Conservation (phyloP, 2,797 vertebrate species). For the Chelon auratus region DNA sequence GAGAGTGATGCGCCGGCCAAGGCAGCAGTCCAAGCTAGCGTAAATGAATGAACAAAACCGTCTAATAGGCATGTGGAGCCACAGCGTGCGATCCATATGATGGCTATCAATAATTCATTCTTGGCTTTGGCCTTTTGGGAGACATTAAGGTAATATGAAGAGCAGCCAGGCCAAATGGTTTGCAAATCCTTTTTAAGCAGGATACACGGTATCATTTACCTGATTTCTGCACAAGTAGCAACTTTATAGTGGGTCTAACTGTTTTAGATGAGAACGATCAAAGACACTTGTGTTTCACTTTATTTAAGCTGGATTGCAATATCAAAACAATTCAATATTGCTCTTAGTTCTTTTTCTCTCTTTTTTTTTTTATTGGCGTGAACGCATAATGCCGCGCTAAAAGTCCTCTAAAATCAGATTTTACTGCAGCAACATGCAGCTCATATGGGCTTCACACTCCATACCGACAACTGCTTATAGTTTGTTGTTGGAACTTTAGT, state of each 20-base stretch:
- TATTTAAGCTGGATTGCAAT: constrained; percentile 39
- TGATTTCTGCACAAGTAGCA: constrained; percentile 77
- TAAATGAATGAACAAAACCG: constrained; percentile 83
- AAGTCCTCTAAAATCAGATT: constrained; percentile 16
- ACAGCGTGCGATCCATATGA: constrained; percentile 82
- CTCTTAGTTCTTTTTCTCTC: constrained; percentile 12
- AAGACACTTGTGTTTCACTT: constrained; percentile 70
- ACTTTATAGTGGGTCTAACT: constrained; percentile 70
- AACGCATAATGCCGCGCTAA: constrained; percentile 29
- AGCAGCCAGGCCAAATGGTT: constrained; percentile 83
- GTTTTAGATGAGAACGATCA: constrained; percentile 71
- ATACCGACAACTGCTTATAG: constrained; percentile 77
- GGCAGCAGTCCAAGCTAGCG: constrained; percentile 79
- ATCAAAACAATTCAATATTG: constrained; percentile 59
- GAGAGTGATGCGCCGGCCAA: constrained; percentile 72
- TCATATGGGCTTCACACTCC: constrained; percentile 65
- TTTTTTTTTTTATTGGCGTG: constrained; percentile 32
- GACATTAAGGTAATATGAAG: constrained; percentile 85
- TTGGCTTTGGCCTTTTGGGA: constrained; percentile 83
- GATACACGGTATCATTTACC: constrained; percentile 78
- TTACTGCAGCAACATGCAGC: constrained; percentile 17
- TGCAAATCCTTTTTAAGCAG: constrained; percentile 81
- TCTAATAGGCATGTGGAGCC: constrained; percentile 83
- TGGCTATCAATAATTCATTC: constrained; percentile 85
- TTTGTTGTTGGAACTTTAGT: constrained; percentile 77